phyloP scores from a whole-genome alignment of 2,888 invertebrate genomes.

The Augochlorella aurata region DNA sequence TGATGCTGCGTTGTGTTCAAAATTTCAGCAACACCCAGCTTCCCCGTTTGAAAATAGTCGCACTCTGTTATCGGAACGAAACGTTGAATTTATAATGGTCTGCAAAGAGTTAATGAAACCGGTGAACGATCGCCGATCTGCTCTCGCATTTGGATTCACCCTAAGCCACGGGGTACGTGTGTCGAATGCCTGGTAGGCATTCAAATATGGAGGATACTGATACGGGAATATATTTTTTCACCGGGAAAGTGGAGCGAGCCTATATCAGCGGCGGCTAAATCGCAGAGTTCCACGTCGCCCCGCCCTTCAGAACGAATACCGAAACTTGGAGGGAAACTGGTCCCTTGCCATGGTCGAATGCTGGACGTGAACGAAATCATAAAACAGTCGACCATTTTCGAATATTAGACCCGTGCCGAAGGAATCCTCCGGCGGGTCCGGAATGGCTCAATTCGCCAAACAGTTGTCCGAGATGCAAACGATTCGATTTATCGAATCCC shows the following conservation, averaged over 20 bases:
- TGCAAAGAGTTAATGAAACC: slow-evolving; percentile 11
- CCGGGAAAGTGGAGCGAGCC: background rate
- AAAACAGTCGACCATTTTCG: background rate
- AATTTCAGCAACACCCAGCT: too few relatives aligned
- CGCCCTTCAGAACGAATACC: background rate
- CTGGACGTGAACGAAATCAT: slow-evolving; percentile 18
- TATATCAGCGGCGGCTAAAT: background rate
- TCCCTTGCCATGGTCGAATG: slow-evolving; percentile 9
- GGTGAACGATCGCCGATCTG: background rate
- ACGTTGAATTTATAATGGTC: background rate
- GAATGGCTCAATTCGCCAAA: slow-evolving; percentile 19
- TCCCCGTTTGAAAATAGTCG: background rate
- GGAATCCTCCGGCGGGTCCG: background rate
- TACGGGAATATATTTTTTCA: slow-evolving; percentile 9
- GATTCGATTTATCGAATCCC: background rate
- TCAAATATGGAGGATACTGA: slow-evolving; percentile 8
- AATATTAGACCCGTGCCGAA: slow-evolving; percentile 1
- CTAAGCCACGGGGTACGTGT: background rate
- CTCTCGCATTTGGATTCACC: slow-evolving; percentile 13
- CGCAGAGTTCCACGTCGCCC: slow-evolving; percentile 5
- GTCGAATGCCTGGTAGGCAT: background rate
- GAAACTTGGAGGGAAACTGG: slow-evolving; percentile 7
- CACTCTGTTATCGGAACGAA: background rate
- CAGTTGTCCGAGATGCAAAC: slow-evolving; percentile 6
- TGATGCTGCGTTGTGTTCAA: too few relatives aligned